These are phyloP conservation scores for Petroica traversi DNA, from an alignment of 2,113 vertebrate species.

Conservation along the genomic window DNA sequence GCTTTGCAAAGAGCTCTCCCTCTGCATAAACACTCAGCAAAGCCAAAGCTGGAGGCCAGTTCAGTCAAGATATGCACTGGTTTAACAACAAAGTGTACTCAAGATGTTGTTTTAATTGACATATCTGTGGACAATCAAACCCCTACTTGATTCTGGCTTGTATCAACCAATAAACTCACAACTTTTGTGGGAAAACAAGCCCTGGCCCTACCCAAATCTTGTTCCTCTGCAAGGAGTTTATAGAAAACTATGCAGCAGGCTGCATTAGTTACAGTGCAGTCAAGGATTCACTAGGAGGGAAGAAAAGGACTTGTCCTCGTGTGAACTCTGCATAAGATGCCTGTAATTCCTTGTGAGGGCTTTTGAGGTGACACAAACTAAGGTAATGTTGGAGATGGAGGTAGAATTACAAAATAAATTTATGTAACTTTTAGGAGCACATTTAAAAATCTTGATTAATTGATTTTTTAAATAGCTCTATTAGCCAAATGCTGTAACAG, in stretches of 20 bases:
- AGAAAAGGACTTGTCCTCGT: constrained; percentile 30
- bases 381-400: background rate
- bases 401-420: background rate
- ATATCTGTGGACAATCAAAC: background rate
- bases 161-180: background rate
- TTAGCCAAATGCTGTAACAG: background rate
- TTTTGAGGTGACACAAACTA: background rate
- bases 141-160: background rate
- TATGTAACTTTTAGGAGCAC: background rate
- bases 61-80: background rate
- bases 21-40: background rate
- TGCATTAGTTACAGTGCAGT: constrained; percentile 16
- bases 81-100: background rate
- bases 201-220: background rate
- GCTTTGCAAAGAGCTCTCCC: background rate
- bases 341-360: background rate
- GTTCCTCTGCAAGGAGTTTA: background rate
- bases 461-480: background rate
- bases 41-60: background rate
- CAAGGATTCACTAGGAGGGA: background rate
- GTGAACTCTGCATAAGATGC: constrained; percentile 33
- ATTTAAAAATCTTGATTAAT: background rate
- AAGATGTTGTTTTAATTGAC: background rate
- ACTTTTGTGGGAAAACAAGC: constrained; percentile 4
- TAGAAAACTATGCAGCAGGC: constrained; percentile 20